Base-by-base conservation (phyloP, 2,888 invertebrate species). In the Antheraea assamensis region DNA sequence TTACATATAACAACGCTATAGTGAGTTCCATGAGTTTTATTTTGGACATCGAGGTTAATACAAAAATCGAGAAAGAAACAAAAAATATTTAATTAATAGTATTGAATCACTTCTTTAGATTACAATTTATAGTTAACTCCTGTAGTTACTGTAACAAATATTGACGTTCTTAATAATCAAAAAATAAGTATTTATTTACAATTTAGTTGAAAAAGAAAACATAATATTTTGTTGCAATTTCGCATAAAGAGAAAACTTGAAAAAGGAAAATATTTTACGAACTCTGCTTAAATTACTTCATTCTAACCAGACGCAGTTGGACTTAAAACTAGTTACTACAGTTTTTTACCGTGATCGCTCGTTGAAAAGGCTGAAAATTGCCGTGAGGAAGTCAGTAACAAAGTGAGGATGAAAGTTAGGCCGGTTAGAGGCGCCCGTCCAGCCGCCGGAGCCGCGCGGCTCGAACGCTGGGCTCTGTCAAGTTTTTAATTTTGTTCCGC, bases 401-500 rank as follows among this genome's bases (percentile, higher is more conserved):
- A 92, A 92, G 90, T 91, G 88, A 88, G 85, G 85, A 87, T 85
- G 86, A 86, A 92, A 93, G 92, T 92, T 92, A 92, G 91, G 90
- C 91, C 89, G 85, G 90, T 90, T 89, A 90, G 88, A 85, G 84
- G 88, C 88, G 85, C 88, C 86, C 88, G 85, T 81, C 86, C 84
- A 88, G 87, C 81, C 86, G 79, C 84, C 83, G 81, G 79, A 83
- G 88, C 87, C 84, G 87, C 88, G 88, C 85, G 83, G 87, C 88
- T 88, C 85, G 83, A 86, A 86, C 87, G 88, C 82, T 84, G 81
- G 84, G 87, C 86, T 85, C 88, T 81, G 89, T 84, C 78, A 90
- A 93, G 88, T 93, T 94, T 93, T 93, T 93, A 93, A 93, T 94
- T 93, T 92, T 88, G 91, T 92, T 92, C 88, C 89, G 83, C 87